Evolutionary conservation across 1,140 invertebrate genomes (phyloP).

Genomic region (Brachionus sp.): DNA sequence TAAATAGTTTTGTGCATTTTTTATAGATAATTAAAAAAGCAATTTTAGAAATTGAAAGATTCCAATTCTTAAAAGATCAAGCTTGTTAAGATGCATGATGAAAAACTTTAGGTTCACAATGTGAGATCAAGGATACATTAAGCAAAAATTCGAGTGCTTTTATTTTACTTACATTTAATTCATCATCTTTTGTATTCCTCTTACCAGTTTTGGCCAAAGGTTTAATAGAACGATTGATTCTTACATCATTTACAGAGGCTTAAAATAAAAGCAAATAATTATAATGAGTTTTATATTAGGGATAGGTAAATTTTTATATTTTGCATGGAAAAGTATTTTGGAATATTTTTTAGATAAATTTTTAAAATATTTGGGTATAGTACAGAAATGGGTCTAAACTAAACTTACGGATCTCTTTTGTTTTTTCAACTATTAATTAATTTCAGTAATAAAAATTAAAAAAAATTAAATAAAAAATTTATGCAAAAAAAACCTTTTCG

Average conservation of each 20-base stretch:
- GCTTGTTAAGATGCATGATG: no score
- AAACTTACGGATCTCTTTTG: conserved; percentile 27
- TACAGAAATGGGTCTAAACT: background rate
- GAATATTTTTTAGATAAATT: background rate
- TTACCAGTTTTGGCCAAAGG: conserved; percentile 22
- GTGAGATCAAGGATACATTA: background rate
- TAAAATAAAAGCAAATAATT: background rate
- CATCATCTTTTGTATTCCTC: conserved; percentile 34
- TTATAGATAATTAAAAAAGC: no score
- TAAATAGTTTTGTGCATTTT: no score
- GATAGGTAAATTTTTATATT: no score
- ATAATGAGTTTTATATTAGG: no score
- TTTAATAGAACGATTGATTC: background rate
- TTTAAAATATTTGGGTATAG: background rate
- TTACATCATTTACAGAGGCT: conserved; percentile 29
- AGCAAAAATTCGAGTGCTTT: background rate
- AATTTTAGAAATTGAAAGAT: no score
- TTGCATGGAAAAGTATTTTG: background rate
- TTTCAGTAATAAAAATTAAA: background rate
- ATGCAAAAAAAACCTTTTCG: conserved; percentile 14
- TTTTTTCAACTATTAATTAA: conserved; percentile 7
- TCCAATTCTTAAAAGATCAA: no score
- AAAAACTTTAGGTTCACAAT: no score
- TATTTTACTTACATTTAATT: conserved; percentile 30
- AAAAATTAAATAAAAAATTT: background rate